phyloP scores from a whole-genome alignment of 2,888 invertebrate species.

The Steromphala cineraria region DNA sequence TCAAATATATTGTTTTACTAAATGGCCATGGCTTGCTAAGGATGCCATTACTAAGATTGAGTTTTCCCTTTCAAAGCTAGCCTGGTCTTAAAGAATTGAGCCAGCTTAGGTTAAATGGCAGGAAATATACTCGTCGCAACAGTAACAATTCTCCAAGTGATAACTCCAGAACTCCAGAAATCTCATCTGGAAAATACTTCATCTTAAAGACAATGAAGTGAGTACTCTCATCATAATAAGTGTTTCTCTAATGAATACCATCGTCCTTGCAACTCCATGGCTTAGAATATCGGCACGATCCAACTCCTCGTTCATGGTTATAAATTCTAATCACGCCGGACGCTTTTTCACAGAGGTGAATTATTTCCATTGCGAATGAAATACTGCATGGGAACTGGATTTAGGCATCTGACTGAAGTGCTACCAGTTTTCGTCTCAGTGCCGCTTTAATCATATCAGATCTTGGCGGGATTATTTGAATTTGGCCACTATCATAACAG shows the following conservation, averaged over 20 bases:
- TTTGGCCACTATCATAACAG: conserved; percentile 33
- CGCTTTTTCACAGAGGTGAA: background rate
- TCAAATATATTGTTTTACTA: conserved; percentile 8
- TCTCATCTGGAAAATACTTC: conserved; percentile 5
- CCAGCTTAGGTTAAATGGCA: background rate
- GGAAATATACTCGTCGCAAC: background rate
- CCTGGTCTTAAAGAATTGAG: background rate
- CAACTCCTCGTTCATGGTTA: background rate
- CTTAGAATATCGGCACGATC: background rate
- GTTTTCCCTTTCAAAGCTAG: background rate
- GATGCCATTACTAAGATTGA: background rate
- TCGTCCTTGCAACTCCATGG: background rate
- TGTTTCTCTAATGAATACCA: background rate
- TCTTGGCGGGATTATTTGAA: conserved; percentile 29
- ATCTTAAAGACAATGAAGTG: conserved; percentile 2
- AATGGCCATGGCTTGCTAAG: background rate
- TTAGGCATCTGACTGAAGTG: background rate
- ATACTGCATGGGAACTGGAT: background rate
- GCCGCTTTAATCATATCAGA: conserved; percentile 26
- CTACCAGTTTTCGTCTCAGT: background rate
- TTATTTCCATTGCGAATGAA: background rate
- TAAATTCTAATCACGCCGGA: conserved; percentile 22
- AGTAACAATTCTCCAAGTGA: background rate
- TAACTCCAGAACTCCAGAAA: background rate
- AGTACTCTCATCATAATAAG: conserved; percentile 1